Evolutionary conservation across 2,888 invertebrate genomes (phyloP).

Genomic region (Mesopsocus fuscifrons): DNA sequence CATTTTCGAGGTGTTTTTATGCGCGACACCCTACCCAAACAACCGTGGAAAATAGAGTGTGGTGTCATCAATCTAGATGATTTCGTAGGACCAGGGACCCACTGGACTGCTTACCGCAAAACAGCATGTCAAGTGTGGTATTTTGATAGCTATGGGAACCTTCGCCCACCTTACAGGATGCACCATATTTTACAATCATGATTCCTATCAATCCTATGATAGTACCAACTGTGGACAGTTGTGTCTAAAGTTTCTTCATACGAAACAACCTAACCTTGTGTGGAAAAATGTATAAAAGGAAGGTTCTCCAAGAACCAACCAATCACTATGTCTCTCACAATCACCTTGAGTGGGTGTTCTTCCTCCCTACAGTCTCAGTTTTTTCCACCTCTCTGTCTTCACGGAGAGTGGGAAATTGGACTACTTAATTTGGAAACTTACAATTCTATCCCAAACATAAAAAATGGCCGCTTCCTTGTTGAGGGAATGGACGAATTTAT

Average conservation of each 20-base stretch:
- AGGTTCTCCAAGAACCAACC: slow-evolving; percentile 9
- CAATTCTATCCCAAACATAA: slow-evolving; percentile 21
- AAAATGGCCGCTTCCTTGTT: slow-evolving; percentile 21
- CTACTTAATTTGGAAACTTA: slow-evolving; percentile 20
- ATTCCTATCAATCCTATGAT: slow-evolving; percentile 18
- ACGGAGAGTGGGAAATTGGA: slow-evolving; percentile 18
- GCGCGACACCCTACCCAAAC: slow-evolving; percentile 8
- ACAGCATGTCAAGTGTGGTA: slow-evolving; percentile 18
- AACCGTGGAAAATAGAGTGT: slow-evolving; percentile 9
- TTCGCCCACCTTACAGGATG: slow-evolving; percentile 19
- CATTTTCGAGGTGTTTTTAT: slow-evolving; percentile 11
- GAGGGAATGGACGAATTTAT: slow-evolving; percentile 17
- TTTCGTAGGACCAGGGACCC: slow-evolving; percentile 4
- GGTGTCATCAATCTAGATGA: slow-evolving; percentile 9
- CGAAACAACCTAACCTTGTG: too few relatives aligned
- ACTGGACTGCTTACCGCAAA: slow-evolving; percentile 13
- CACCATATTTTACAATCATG: slow-evolving; percentile 18
- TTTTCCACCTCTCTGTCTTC: slow-evolving; percentile 19
- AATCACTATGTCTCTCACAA: slow-evolving; percentile 18
- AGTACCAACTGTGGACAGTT: slow-evolving; percentile 20
- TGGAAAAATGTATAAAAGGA: slow-evolving; percentile 1
- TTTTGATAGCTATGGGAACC: slow-evolving; percentile 23
- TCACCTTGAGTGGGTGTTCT: slow-evolving; percentile 18
- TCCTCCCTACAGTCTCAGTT: slow-evolving; percentile 17
- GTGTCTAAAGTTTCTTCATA: slow-evolving; percentile 19